Evolutionary conservation across 2,797 vertebrate genomes (phyloP).

Genomic region (Melanogrammus aeglefinus): DNA sequence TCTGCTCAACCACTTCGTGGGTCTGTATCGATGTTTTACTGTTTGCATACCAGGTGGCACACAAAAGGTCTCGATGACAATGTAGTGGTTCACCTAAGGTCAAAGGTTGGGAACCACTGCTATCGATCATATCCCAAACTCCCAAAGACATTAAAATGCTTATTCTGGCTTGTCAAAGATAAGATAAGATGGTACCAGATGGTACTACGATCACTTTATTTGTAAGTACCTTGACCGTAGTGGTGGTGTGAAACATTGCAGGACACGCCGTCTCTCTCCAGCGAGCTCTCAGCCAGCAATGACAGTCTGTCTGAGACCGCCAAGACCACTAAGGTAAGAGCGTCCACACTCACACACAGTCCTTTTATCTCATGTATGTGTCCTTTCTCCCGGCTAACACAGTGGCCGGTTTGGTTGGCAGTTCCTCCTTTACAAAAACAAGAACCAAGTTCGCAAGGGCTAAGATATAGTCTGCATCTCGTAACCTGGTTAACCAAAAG

Average conservation of each 20-base stretch:
- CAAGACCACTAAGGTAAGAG: neutral
- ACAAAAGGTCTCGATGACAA: too few relatives aligned
- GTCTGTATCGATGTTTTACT: too few relatives aligned
- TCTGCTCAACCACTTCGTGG: too few relatives aligned
- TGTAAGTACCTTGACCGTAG: neutral
- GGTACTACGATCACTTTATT: too few relatives aligned
- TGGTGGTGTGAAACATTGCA: conserved; percentile 26
- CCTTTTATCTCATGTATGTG: neutral
- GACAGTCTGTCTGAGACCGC: conserved; percentile 30
- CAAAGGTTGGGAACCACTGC: too few relatives aligned
- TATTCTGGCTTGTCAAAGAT: too few relatives aligned
- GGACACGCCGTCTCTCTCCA: conserved; percentile 25
- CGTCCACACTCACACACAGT: neutral
- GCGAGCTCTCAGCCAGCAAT: conserved; percentile 41
- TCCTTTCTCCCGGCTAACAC: neutral
- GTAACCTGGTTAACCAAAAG: neutral
- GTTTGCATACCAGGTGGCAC: too few relatives aligned
- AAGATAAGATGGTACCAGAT: too few relatives aligned
- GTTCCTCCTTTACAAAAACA: neutral
- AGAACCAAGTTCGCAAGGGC: neutral
- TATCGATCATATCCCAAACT: too few relatives aligned
- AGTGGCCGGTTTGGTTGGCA: neutral
- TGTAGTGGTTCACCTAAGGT: too few relatives aligned
- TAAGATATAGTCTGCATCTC: neutral
- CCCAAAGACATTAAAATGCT: too few relatives aligned